Percentiles rank a stretch among this genome's conserved stretches.
Evolutionary conservation across 2,888 invertebrate species (phyloP).

Genomic region (Ellobium chinense): DNA sequence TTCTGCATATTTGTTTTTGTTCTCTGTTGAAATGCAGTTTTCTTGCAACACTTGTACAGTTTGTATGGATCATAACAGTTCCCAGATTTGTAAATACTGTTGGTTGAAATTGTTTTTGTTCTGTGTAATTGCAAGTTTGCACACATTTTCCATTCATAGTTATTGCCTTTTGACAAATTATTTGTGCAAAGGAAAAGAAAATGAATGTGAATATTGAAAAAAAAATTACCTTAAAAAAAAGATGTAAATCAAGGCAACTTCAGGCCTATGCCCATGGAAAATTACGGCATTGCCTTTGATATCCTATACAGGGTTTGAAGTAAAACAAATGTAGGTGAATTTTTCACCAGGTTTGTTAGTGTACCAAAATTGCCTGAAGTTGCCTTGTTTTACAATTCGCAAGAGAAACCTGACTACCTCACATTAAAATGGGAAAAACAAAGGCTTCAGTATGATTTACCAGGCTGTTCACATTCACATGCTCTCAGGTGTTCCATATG

Average conservation of each 20-base stretch:
- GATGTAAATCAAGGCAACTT: too few relatives aligned
- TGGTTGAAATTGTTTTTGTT: background rate
- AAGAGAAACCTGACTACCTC: background rate
- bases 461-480: too few relatives aligned
- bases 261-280: too few relatives aligned
- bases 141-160: background rate
- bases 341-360: too few relatives aligned
- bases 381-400: background rate
- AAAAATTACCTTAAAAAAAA: background rate
- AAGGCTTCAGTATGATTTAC: too few relatives aligned
- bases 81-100: background rate
- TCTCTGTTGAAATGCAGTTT: background rate
- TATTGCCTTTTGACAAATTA: background rate
- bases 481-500: too few relatives aligned
- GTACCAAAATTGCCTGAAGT: too few relatives aligned
- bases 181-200: background rate
- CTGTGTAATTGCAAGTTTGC: background rate
- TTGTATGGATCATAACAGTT: background rate
- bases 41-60: background rate
- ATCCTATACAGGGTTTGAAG: too few relatives aligned
- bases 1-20: background rate
- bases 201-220: background rate
- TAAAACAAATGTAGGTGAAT: too few relatives aligned
- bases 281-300: too few relatives aligned
- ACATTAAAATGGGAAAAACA: background rate